phyloP scores from a whole-genome alignment of 2,113 vertebrate species.

The Pedetes capensis region DNA sequence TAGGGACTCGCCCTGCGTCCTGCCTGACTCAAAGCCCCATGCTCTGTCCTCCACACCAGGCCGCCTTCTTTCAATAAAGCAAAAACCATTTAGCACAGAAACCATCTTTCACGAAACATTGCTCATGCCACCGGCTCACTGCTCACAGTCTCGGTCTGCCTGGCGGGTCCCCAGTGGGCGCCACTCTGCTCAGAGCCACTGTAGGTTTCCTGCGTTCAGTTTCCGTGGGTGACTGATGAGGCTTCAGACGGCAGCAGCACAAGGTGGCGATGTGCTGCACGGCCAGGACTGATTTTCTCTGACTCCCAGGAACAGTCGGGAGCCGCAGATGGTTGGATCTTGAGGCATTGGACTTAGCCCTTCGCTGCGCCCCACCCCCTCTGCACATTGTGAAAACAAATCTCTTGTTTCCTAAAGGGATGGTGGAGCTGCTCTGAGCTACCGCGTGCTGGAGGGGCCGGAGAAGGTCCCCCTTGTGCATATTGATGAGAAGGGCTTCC shows the following conservation, averaged over 20 bases:
- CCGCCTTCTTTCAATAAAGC: neutral
- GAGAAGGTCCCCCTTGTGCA: constrained; percentile 87
- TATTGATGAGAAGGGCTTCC: constrained; percentile 89
- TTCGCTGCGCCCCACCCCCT: rapidly evolving
- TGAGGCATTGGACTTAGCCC: rapidly evolving
- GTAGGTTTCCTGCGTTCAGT: neutral
- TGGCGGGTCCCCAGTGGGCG: neutral
- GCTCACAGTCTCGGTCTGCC: neutral
- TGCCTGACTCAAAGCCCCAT: rapidly evolving
- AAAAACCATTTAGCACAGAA: neutral
- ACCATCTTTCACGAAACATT: rapidly evolving
- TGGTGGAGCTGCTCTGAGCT: constrained; percentile 86
- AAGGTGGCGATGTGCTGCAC: rapidly evolving
- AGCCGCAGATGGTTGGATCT: neutral
- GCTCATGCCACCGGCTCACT: neutral
- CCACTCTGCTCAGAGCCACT: neutral
- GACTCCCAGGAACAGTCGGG: neutral
- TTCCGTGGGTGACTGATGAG: neutral
- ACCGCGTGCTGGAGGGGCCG: constrained; percentile 87
- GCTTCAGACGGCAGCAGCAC: neutral
- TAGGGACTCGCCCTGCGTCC: neutral
- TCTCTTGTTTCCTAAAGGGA: constrained; percentile 84
- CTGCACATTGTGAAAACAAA: rapidly evolving
- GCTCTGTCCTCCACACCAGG: neutral
- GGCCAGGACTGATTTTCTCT: neutral